Evolutionary conservation across 2,888 invertebrate genomes (phyloP), one percentile per base, ranked within the genome.

Genomic region (Apamea monoglypha): DNA sequence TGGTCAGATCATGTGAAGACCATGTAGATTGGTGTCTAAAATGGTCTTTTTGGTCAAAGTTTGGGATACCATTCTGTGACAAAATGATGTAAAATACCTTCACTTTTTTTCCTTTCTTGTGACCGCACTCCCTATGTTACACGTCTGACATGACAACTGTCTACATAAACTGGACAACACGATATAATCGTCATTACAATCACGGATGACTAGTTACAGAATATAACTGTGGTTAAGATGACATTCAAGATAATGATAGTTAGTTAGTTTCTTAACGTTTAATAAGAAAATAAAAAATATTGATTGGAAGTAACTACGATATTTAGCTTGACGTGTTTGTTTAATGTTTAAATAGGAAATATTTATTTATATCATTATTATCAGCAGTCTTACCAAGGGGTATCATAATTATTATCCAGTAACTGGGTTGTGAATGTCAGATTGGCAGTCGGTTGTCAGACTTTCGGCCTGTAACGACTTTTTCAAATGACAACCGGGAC

Each of bases 201-300:
- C 64, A 83, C 78, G 73, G 50, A n/a, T 81, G 80, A 76, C 14
- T 70, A 56, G 75, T 69, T 76, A 47, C 8, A 10, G 32, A 73
- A 76, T 44, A 70, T 80, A 69, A 40, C 64, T 69, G 47, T 78
- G 50, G 47, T 84, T 32, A 56, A 84, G 88, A 89, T 89, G 77
- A 81, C 74, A 84, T 73, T 59, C 40, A 32, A 83, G 87, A 88
- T 86, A 81, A 77, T 53, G 10, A 16, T 44, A 66, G 72, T 84
- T 84, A 73, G 75, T 78, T 72, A 68, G 44, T 47, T 81, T 68
- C 36, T 71, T 81, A 73, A n/a, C 47, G 61, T 56, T 59, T 32
- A 47, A 21, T 10, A 56, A 40, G 29, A 53, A 75, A 66, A 71
- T 59, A 61, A 78, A 69, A 78, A 66, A 36, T 64, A 79, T 67